Evolutionary conservation across 2,797 vertebrate species (phyloP), one percentile per base, ranked within the genome.

Genomic region (Rallus crepitans): DNA sequence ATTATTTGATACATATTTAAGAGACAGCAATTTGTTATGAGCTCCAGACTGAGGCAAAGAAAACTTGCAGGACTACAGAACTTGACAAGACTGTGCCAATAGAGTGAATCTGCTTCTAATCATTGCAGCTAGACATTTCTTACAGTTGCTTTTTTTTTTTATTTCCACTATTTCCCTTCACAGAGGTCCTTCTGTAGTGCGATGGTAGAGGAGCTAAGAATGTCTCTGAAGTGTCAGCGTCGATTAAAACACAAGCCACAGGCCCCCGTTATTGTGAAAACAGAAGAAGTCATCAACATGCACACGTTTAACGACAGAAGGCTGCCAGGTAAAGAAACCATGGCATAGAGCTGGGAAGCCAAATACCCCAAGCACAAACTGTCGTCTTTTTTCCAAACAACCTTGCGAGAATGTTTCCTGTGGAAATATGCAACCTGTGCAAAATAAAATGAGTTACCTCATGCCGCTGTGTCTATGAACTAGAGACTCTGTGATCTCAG

Each of bases 271-370:
- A 99, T 99, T 98, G 99, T 99, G 98, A 99, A 99, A 98, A 99
- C 99, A 81, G 99, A 99, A 98, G 99, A 99, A 97, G 99, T 99
- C 95, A 99, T 99, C 99, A 99, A 99, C 99, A 99, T 99, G 99
- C 99, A 99, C 98, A 99, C 99, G 8, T 99, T 99, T 98, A 99
- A 99, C 93, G 99, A 99, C 98, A 99, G 99, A 98, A 99, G 99
- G 98, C 98, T 99, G 98, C 99, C 99, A 94, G 99, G 99, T 98
- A 99, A 99, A 99, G 99, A 99, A 98, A 99, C 99, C 98, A 99
- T 99, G 99, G 99, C 99, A 95, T 99, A 98, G 98, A 99, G 98
- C 98, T 98, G 98, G 98, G 97, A 97, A 96, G 94, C 96, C 96
- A 97, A 95, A 97, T 96, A 95, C 95, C 98, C 98, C 98, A 98